phyloP scores from a whole-genome alignment of 2,113 vertebrate species.

The Planiliza haematocheilus region DNA sequence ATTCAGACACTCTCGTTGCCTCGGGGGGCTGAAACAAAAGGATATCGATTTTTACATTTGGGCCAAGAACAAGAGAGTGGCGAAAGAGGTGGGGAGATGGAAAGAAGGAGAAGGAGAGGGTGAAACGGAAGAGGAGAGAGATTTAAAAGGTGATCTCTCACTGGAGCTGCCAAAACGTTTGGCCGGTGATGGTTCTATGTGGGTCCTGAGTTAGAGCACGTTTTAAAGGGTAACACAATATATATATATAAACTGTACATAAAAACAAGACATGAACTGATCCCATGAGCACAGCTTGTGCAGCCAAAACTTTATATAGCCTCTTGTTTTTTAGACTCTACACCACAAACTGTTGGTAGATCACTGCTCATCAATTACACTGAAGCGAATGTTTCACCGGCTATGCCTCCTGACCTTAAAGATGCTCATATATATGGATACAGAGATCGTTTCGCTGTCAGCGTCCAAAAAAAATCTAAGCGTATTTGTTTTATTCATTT shows the following conservation, averaged over 20 bases:
- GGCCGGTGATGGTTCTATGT: conserved; percentile 32
- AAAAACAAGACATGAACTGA: background rate
- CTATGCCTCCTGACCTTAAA: conserved; percentile 3
- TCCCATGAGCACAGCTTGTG: background rate
- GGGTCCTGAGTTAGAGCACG: conserved; percentile 10
- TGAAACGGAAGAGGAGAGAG: conserved; percentile 61
- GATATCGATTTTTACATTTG: conserved; percentile 81
- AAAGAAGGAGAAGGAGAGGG: conserved; percentile 65
- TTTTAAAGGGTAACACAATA: conserved; percentile 15
- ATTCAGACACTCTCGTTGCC: conserved; percentile 77
- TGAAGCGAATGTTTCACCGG: background rate
- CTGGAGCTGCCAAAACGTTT: conserved; percentile 63
- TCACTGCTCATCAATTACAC: conserved; percentile 21
- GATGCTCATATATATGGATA: conserved; percentile 8
- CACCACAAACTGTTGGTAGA: too few relatives aligned
- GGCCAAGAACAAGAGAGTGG: conserved; percentile 78
- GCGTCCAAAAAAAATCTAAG: background rate
- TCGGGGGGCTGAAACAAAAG: conserved; percentile 78
- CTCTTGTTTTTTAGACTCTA: background rate
- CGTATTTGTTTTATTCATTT: too few relatives aligned
- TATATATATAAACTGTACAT: conserved; percentile 14
- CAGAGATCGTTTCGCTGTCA: conserved; percentile 13
- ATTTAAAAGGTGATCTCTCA: conserved; percentile 77
- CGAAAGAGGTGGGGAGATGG: conserved; percentile 67
- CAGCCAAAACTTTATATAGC: background rate